Evolutionary conservation across 2,888 invertebrate genomes (phyloP).

Genomic region (Chaetogeoica ovagalla): DNA sequence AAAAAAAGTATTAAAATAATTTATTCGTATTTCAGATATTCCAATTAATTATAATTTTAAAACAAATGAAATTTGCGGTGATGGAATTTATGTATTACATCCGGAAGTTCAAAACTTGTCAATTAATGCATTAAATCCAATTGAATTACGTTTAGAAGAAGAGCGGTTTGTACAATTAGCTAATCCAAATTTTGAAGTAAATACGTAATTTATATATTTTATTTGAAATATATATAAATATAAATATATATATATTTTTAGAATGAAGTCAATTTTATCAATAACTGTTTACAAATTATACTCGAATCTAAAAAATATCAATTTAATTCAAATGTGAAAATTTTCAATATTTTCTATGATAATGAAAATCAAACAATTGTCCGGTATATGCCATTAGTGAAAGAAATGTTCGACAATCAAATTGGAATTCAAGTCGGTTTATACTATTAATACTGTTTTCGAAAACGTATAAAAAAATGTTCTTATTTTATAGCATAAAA

Average conservation of each 20-base stretch:
- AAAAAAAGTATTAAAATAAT: background rate
- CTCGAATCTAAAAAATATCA: conserved; percentile 28
- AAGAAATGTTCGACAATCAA: conserved; percentile 13
- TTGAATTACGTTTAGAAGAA: conserved; percentile 23
- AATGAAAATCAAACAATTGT: background rate
- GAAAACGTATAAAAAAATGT: background rate
- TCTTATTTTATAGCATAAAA: conserved; percentile 9
- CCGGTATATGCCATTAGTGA: background rate
- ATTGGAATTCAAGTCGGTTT: conserved; percentile 24
- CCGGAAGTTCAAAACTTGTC: conserved; percentile 22
- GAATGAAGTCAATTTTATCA: conserved; percentile 30
- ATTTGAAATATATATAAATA: background rate
- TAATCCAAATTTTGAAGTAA: conserved; percentile 15
- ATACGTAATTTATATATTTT: background rate
- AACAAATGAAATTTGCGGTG: conserved; percentile 19
- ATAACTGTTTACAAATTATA: conserved; percentile 26
- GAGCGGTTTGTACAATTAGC: conserved; percentile 6
- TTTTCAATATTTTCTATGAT: conserved; percentile 4
- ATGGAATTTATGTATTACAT: conserved; percentile 25
- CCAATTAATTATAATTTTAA: conserved; percentile 36
- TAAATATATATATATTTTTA: background rate
- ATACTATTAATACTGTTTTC: background rate
- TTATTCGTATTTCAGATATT: conserved; percentile 30
- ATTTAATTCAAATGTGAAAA: background rate
- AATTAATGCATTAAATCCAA: conserved; percentile 6